These are phyloP conservation scores for Smittia sp. DNA, from an alignment of 2,888 invertebrate species.

Conservation along the genomic window DNA sequence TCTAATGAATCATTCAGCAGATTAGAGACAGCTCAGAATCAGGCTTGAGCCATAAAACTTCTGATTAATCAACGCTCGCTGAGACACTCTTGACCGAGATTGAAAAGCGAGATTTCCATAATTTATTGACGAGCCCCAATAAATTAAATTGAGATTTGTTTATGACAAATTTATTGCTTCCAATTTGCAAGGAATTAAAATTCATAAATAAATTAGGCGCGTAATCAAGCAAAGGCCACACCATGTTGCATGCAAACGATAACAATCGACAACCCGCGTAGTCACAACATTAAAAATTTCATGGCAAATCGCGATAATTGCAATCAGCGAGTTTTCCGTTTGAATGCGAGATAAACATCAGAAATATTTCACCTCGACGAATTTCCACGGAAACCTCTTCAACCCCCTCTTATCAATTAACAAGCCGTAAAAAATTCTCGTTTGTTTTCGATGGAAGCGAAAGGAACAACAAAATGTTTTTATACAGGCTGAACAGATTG, in stretches of 20 bases:
- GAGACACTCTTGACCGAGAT: background rate
- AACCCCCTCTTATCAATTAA: slow-evolving; percentile 32
- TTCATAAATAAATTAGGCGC: background rate
- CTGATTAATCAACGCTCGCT: background rate
- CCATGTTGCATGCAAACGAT: background rate
- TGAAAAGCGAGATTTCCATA: background rate
- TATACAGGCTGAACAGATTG: too few species aligned
- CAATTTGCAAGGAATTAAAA: background rate
- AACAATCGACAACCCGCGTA: background rate
- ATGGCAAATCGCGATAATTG: background rate
- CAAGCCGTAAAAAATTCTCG: slow-evolving; percentile 9
- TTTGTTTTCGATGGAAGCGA: too few species aligned
- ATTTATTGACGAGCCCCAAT: too few species aligned
- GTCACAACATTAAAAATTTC: slow-evolving; percentile 1
- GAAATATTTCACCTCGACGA: background rate
- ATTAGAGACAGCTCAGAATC: background rate
- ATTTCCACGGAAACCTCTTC: background rate
- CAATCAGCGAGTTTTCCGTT: background rate
- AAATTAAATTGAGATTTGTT: background rate
- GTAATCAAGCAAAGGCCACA: background rate
- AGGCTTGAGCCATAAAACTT: background rate
- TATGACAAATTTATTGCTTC: slow-evolving; percentile 18
- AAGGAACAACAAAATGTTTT: too few species aligned
- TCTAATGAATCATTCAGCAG: background rate
- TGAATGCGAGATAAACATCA: background rate